Percentiles rank a stretch among this genome's conserved stretches.
Conservation (phyloP, 2,113 vertebrate genomes). For the Nibea coibor region DNA sequence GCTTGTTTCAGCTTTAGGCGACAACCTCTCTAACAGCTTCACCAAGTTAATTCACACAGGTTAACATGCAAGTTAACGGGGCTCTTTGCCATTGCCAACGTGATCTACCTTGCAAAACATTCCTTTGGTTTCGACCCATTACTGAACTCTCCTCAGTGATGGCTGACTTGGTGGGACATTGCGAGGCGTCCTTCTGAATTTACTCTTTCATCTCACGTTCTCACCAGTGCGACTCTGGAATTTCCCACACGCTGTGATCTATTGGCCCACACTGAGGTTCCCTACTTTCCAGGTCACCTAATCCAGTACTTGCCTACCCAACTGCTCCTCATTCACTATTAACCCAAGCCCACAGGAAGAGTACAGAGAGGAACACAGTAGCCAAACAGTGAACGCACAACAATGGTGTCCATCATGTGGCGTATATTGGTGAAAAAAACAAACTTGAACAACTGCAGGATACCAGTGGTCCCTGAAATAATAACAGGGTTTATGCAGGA, state of each 20-base stretch:
- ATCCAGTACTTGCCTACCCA: not conserved
- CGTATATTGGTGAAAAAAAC: too few species aligned
- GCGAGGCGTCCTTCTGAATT: not conserved
- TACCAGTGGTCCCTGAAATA: too few species aligned
- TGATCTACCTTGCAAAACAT: not conserved
- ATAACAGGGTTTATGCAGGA: too few species aligned
- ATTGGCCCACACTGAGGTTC: not conserved
- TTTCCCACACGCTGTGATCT: not conserved
- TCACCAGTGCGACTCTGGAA: not conserved
- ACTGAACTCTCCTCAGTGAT: not conserved
- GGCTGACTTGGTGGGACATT: not conserved
- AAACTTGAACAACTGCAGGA: too few species aligned
- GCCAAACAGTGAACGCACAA: not conserved
- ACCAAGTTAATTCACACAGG: not conserved
- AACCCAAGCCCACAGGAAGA: not conserved
- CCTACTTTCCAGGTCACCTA: not conserved
- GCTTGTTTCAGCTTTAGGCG: not conserved
- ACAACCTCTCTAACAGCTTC: not conserved
- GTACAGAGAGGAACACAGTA: too few species aligned
- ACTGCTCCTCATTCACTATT: conserved; percentile 17
- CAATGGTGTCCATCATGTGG: too few species aligned
- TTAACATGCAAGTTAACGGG: not conserved
- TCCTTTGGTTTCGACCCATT: not conserved
- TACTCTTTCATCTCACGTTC: not conserved
- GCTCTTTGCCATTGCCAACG: not conserved